These are phyloP conservation scores for Chrysemys picta DNA, from an alignment of 2,113 vertebrate genomes.

Conservation along the genomic window DNA sequence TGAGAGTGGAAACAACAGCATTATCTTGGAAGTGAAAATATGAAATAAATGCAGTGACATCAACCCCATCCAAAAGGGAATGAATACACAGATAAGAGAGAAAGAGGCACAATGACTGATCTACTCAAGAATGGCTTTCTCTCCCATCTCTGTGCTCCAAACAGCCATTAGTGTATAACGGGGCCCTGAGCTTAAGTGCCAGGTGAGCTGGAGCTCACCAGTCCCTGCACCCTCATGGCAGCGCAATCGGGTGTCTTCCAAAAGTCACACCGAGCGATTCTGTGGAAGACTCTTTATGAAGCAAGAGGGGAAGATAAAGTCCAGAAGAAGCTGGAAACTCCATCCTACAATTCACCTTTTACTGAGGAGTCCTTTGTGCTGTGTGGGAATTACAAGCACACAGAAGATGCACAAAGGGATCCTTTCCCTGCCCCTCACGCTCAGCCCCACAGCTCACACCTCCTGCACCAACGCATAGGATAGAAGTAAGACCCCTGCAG, in stretches of 20 bases:
- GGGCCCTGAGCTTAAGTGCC: not conserved
- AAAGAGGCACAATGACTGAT: not conserved
- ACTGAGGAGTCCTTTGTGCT: fast-evolving
- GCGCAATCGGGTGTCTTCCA: not conserved
- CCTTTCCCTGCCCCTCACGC: fast-evolving
- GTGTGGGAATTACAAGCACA: fast-evolving
- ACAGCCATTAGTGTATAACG: not conserved
- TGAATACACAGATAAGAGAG: not conserved
- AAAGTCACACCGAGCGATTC: not conserved
- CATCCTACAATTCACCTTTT: fast-evolving
- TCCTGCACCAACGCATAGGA: fast-evolving
- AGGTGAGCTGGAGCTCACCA: not conserved
- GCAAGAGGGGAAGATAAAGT: not conserved
- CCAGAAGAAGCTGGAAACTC: fast-evolving
- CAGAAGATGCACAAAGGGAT: fast-evolving
- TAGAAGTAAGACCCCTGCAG: fast-evolving
- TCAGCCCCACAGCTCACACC: not conserved
- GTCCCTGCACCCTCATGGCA: fast-evolving
- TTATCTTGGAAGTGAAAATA: not conserved
- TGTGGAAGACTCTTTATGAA: fast-evolving
- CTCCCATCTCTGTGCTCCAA: not conserved
- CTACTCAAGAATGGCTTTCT: not conserved
- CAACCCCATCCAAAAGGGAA: not conserved
- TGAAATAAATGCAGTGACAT: not conserved
- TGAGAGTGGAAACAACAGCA: too few relatives aligned